These are phyloP conservation scores for Rugalucina vietnamica DNA, from an alignment of 2,888 invertebrate species.

Conservation along the genomic window DNA sequence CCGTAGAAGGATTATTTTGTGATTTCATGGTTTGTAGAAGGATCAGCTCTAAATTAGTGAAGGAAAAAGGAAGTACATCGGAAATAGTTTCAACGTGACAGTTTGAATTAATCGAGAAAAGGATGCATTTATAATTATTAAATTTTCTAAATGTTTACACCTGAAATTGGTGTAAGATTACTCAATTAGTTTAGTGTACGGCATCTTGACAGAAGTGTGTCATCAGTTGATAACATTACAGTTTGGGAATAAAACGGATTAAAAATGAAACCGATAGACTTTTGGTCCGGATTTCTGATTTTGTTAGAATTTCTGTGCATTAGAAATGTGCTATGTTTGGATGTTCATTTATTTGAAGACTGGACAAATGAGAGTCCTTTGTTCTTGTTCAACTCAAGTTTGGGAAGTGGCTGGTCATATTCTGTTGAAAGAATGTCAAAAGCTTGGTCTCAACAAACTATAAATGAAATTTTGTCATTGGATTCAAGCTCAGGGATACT, in stretches of 20 bases:
- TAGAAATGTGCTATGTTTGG: conserved; percentile 33
- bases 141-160: background rate
- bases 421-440: conserved; percentile 64
- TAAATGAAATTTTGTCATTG: conserved; percentile 57
- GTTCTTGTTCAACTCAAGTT: conserved; percentile 74
- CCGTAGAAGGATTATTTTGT: conserved; percentile 4
- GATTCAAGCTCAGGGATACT: conserved; percentile 68
- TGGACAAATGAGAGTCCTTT: conserved; percentile 47
- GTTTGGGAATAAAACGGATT: background rate
- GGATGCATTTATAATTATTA: background rate
- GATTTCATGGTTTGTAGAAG: background rate
- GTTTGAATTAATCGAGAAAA: background rate
- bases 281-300: background rate
- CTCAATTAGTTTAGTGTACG: background rate
- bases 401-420: conserved; percentile 85
- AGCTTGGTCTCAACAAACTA: background rate
- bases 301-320: background rate
- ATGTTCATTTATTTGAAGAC: conserved; percentile 61
- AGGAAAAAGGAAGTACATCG: background rate
- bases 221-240: background rate
- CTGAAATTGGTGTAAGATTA: background rate
- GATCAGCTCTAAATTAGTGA: background rate
- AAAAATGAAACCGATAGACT: background rate
- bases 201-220: background rate
- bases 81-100: background rate